Evolutionary conservation across 2,797 vertebrate species (phyloP).

Genomic region (Leuciscus waleckii): DNA sequence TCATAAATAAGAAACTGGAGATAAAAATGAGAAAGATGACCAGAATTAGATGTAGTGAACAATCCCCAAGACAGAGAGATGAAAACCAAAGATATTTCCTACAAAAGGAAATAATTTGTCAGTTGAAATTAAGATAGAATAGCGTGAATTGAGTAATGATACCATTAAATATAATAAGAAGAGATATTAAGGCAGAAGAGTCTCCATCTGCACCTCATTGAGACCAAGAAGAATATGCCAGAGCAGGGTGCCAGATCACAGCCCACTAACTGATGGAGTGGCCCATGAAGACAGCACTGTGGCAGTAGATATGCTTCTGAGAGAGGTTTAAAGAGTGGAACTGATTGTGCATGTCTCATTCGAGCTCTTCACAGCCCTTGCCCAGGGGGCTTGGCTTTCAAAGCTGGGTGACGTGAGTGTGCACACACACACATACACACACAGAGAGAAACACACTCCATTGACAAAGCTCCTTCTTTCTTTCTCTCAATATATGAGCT

Average conservation of each 20-base stretch:
- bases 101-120: background rate
- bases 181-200: slow-evolving; percentile 71
- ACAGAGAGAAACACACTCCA: slow-evolving; percentile 76
- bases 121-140: slow-evolving; percentile 1
- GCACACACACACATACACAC: slow-evolving; percentile 69
- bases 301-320: slow-evolving; percentile 86
- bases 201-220: slow-evolving; percentile 76
- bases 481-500: slow-evolving; percentile 33
- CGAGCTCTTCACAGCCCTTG: slow-evolving; percentile 82
- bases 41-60: too few species aligned
- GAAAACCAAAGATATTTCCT: background rate
- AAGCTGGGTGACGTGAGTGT: slow-evolving; percentile 81
- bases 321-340: slow-evolving; percentile 87
- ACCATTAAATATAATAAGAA: slow-evolving; percentile 63
- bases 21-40: background rate
- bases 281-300: slow-evolving; percentile 84
- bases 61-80: background rate
- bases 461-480: slow-evolving; percentile 80
- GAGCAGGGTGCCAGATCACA: slow-evolving; percentile 82
- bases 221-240: slow-evolving; percentile 76
- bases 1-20: background rate
- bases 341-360: slow-evolving; percentile 88
- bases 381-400: slow-evolving; percentile 84
- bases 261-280: slow-evolving; percentile 85
- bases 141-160: slow-evolving; percentile 5